A percentile compares a stretch with the other conserved stretches of the same genome.
Evolutionary conservation across 2,888 invertebrate genomes (phyloP).

Genomic region (Hedya salicella): DNA sequence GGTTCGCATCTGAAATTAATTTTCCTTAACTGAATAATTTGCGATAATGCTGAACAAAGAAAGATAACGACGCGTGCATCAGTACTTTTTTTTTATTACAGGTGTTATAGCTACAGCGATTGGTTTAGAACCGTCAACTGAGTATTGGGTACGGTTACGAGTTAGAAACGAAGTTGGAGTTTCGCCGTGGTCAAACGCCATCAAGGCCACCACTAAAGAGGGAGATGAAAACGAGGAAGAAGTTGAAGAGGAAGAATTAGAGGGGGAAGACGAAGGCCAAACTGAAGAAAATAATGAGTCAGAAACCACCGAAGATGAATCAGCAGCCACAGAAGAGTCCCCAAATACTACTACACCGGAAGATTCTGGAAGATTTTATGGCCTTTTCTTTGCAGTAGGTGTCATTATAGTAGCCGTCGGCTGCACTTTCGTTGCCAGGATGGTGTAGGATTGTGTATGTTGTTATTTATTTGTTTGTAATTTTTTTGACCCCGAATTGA

Average conservation of each 20-base stretch:
- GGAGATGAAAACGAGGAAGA: slow-evolving; percentile 39
- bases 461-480: background rate
- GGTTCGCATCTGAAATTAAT: too few relatives aligned
- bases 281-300: slow-evolving; percentile 45
- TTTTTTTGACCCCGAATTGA: background rate
- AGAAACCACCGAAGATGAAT: slow-evolving; percentile 32
- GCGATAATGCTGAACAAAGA: too few relatives aligned
- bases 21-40: too few relatives aligned
- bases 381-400: slow-evolving; percentile 68
- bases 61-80: too few relatives aligned
- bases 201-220: slow-evolving; percentile 50
- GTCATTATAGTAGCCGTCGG: slow-evolving; percentile 61
- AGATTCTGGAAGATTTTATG: slow-evolving; percentile 59
- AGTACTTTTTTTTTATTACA: slow-evolving; percentile 45
- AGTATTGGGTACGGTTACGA: slow-evolving; percentile 66
- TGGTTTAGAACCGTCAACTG: slow-evolving; percentile 58
- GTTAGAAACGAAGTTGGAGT: slow-evolving; percentile 62
- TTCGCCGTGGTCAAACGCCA: slow-evolving; percentile 64
- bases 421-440: slow-evolving; percentile 63
- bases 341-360: slow-evolving; percentile 20
- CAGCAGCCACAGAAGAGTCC: slow-evolving; percentile 44
- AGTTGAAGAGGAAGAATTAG: slow-evolving; percentile 41
- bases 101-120: slow-evolving; percentile 52
- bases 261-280: slow-evolving; percentile 42
- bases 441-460: slow-evolving; percentile 52